phyloP scores from a whole-genome alignment of 2,797 vertebrate species.

The Manis javanica region DNA sequence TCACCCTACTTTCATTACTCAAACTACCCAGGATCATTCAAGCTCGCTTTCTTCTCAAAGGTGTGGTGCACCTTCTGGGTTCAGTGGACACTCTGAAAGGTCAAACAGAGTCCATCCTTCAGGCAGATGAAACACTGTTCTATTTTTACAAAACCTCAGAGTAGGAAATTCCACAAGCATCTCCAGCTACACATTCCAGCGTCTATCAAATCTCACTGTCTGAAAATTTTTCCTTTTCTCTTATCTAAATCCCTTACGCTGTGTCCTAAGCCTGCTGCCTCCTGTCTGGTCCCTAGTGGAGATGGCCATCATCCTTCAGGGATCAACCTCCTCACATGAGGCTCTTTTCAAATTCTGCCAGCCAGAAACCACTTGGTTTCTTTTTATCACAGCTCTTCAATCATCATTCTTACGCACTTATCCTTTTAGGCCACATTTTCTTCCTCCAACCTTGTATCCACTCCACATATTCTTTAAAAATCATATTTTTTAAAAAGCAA shows the following conservation, averaged over 20 bases:
- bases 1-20: not conserved
- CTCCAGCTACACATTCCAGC: slow-evolving; percentile 74
- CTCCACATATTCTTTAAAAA: slow-evolving; percentile 6
- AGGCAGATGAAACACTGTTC: slow-evolving; percentile 67
- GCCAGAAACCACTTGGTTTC: not conserved
- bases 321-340: not conserved
- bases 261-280: slow-evolving; percentile 63
- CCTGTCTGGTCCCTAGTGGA: slow-evolving; percentile 56
- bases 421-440: slow-evolving; percentile 46
- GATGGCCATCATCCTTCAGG: not conserved
- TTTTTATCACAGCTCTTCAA: not conserved
- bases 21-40: not conserved
- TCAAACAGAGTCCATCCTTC: slow-evolving; percentile 76
- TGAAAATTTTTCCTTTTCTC: slow-evolving; percentile 77
- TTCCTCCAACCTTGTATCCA: not conserved
- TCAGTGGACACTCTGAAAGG: slow-evolving; percentile 54
- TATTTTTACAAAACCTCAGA: slow-evolving; percentile 74
- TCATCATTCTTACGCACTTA: not conserved
- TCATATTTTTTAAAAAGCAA: not conserved
- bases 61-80: not conserved
- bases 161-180: slow-evolving; percentile 79
- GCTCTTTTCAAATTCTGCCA: not conserved
- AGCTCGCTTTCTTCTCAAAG: not conserved
- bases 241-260: slow-evolving; percentile 78
- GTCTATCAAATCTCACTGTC: slow-evolving; percentile 79